phyloP scores from a whole-genome alignment of 1,140 invertebrate species.

The Panulirus ornatus region DNA sequence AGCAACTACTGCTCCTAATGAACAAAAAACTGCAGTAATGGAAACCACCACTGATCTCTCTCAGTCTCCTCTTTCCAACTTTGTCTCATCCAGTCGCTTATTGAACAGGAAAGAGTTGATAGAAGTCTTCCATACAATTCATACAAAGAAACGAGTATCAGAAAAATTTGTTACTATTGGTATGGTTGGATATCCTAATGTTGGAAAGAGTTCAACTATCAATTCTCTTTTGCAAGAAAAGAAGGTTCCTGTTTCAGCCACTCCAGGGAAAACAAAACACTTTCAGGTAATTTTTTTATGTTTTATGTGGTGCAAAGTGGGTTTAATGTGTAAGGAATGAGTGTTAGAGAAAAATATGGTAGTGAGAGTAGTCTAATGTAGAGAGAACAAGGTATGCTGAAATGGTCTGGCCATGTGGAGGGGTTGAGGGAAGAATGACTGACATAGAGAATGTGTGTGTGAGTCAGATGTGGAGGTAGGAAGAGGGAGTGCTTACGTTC shows the following conservation, averaged over 20 bases:
- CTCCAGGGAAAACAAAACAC: constrained; percentile 97
- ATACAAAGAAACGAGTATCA: constrained; percentile 79
- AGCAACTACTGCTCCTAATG: not conserved
- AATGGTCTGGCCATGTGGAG: no score
- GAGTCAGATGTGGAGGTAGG: no score
- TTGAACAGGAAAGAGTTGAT: constrained; percentile 80
- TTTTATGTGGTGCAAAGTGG: not conserved
- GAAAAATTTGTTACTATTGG: constrained; percentile 87
- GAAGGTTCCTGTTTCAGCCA: constrained; percentile 96
- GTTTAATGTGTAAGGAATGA: no score
- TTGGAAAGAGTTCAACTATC: constrained; percentile 99
- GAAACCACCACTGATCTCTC: not conserved
- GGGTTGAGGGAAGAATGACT: no score
- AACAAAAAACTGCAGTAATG: not conserved
- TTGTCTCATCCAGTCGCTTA: constrained; percentile 73
- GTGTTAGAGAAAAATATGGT: no score
- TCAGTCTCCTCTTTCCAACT: not conserved
- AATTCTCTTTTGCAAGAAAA: constrained; percentile 94
- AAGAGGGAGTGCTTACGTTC: no score
- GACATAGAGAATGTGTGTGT: no score
- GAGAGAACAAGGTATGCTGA: no score
- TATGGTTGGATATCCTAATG: constrained; percentile 99
- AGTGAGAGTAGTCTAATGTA: no score
- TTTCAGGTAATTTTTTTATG: constrained; percentile 82
- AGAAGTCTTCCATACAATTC: constrained; percentile 84